Conservation (phyloP, 2,888 invertebrate genomes). For the Drosophila multiciliata region DNA sequence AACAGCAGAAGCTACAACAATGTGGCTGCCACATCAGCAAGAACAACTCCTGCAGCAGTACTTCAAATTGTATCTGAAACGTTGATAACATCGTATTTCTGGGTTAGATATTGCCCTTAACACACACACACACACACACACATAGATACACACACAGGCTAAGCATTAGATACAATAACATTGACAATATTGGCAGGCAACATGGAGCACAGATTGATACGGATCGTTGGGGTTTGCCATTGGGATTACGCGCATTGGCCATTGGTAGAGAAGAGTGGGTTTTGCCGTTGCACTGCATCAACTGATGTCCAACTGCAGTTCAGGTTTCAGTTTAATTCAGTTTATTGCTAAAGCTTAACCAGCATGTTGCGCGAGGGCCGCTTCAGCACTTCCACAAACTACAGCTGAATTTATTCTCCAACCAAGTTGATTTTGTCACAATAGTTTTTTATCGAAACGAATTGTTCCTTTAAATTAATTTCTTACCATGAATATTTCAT, state of each 20-base stretch:
- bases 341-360: slow-evolving; percentile 7
- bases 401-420: too few relatives aligned
- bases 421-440: neutral
- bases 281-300: slow-evolving; percentile 4
- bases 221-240: slow-evolving; percentile 32
- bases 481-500: neutral
- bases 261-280: neutral
- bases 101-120: slow-evolving; percentile 40
- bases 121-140: neutral
- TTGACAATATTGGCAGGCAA: slow-evolving; percentile 52
- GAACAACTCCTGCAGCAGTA: slow-evolving; percentile 25
- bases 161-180: slow-evolving; percentile 70
- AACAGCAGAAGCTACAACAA: slow-evolving; percentile 5
- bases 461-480: neutral
- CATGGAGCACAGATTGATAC: slow-evolving; percentile 59
- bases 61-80: slow-evolving; percentile 58
- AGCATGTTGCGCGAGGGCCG: neutral
- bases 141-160: neutral
- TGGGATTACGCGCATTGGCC: slow-evolving; percentile 2
- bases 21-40: slow-evolving; percentile 1
- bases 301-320: slow-evolving; percentile 40
- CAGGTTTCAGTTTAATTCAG: slow-evolving; percentile 19
- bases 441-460: neutral
- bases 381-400: neutral
- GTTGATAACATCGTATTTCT: slow-evolving; percentile 68